Evolutionary conservation across 2,797 vertebrate genomes (phyloP).

Genomic region (Cossypha heuglini): DNA sequence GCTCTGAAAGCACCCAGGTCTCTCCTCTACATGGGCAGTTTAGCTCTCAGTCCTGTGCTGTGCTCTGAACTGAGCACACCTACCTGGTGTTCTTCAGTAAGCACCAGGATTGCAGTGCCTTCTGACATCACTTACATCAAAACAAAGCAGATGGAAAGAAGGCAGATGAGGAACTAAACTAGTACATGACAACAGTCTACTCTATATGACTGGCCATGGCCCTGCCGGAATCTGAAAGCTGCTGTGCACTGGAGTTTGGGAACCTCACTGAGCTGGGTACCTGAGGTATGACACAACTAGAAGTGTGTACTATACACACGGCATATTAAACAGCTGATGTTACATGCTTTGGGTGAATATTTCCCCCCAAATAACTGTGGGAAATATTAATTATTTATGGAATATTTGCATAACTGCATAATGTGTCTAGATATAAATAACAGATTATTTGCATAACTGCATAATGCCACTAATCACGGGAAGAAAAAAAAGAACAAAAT

Average conservation of each 20-base stretch:
- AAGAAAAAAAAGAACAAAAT: conserved; percentile 77
- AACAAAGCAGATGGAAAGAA: not conserved
- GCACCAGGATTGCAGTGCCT: not conserved
- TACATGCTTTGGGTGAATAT: conserved; percentile 73
- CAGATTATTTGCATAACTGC: conserved; percentile 84
- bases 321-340: conserved; percentile 73
- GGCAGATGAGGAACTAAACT: not conserved
- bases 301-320: not conserved
- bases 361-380: conserved; percentile 78
- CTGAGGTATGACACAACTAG: not conserved
- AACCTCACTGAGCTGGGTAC: not conserved
- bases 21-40: not conserved
- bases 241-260: not conserved
- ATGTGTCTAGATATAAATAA: conserved; percentile 84
- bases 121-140: not conserved
- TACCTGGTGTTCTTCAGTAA: not conserved
- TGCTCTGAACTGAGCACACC: not conserved
- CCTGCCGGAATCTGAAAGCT: not conserved
- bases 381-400: conserved; percentile 83
- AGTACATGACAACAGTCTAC: not conserved
- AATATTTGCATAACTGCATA: conserved; percentile 83
- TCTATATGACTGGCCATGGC: not conserved
- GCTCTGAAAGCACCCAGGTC: not conserved
- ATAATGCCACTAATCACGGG: conserved; percentile 81
- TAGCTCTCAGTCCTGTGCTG: not conserved